Evolutionary conservation across 2,113 vertebrate species (phyloP), one percentile per base, ranked within the genome.

Genomic region (Campylorhamphus procurvoides): DNA sequence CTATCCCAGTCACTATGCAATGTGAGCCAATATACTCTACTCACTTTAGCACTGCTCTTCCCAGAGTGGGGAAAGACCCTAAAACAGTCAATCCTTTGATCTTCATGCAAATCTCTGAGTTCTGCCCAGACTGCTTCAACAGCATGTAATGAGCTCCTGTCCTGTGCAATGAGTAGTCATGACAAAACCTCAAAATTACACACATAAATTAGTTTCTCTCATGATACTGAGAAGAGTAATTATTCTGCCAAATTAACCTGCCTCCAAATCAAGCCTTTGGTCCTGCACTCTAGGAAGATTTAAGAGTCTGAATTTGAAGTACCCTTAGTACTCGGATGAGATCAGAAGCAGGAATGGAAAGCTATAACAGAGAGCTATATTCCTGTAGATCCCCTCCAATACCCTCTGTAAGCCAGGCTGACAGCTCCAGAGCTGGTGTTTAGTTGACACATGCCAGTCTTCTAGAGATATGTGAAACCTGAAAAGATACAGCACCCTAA

Each of bases 231-330:
- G 49, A 88, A 47, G 13, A 66, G 63, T 66, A 94, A 92, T 93
- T 95, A 81, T 66, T 75, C 64, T 84, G 46, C 72, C 83, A 90
- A 80, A 95, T 71, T 87, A 89, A 93, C 68, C 68, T 92, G 76
- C 56, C 76, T 90, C 60, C 69, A 87, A 84, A 88, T 90, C 76
- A 92, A 93, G 72, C 20, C 76, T 94, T 81, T 75, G 44, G 62
- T 89, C 40, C 42, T 89, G 72, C 68, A 90, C 40, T 84, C 73
- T 59, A 82, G 56, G 22, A 84, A 93, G 60, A 84, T 78, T 90
- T 88, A 80, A 78, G 40, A 78, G 47, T 25, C 53, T 37, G 40
- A 86, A 80, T 84, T n/a, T 94, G 56, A 93, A 87, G 79, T 49
- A 78, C 40, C 25, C 76, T 81, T 72, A 46, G 24, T 78, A 68